Evolutionary conservation across 2,888 invertebrate species (phyloP), one percentile per base, ranked within the genome.

Genomic region (Erpobdella octoculata): DNA sequence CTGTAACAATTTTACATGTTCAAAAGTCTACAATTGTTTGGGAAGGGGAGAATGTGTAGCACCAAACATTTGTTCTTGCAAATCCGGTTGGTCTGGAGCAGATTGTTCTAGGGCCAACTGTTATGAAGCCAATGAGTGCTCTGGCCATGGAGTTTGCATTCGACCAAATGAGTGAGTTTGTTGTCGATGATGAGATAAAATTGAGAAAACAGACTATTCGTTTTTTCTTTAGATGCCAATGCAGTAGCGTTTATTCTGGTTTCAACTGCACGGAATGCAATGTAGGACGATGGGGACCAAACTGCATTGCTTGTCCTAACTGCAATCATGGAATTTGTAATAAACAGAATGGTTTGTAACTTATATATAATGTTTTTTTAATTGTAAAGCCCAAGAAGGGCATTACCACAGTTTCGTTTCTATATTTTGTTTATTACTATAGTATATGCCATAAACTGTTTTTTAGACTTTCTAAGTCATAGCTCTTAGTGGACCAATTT

Each of bases 61-160:
- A 41, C 76, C 77, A 21, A 75, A 77, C 64, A 53, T n/a, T 18
- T 77, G 77, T 67, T 12, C 70, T 8, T 77, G 77, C 46, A 62
- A 64, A 9, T 35, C n/a, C 21, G 77, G 77, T 0, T 77, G 76
- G 77, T 9, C 58, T 8, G 70, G 61, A 18, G 28, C 53, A 4
- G 67, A 73, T 18, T 77, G 77, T 66, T 74, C 70, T 0, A 5
- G 53, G 15, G 76, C 77, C 31, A 71, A 74, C 2, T 77, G 77
- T 68, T 25, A 35, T 25, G 37, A 59, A 18, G 59, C 37, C 38
- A 68, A 53, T 33, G 66, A 74, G 48, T 74, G 74, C 66, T 67
- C 68, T 15, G 59, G 33, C 33, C 64, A 37, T 18, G 74, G 74
- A 8, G 46, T 71, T 15, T 74, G 74, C 46, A 36, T 70, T 6